Percentiles rank a stretch among this genome's conserved stretches.
These are phyloP conservation scores for Drosophila anomalipes DNA, from an alignment of 2,888 invertebrate species.

Conservation along the genomic window DNA sequence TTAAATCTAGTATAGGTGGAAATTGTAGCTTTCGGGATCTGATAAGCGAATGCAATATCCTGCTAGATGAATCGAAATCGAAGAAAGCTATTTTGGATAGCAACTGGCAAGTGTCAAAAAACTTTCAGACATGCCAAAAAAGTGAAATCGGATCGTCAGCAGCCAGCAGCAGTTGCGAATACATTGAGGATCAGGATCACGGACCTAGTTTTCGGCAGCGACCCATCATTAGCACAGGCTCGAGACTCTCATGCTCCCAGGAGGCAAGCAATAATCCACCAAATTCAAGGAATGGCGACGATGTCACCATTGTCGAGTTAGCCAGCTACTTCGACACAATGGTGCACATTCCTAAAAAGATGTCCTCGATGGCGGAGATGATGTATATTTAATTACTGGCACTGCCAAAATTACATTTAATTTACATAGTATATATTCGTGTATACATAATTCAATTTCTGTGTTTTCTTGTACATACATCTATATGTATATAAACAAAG, in stretches of 20 bases:
- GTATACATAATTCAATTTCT: conserved; percentile 4
- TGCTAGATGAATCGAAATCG: conserved; percentile 70
- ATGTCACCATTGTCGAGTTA: conserved; percentile 96
- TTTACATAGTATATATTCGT: conserved; percentile 5
- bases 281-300: conserved; percentile 82
- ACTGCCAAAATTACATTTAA: conserved; percentile 12
- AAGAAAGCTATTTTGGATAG: conserved; percentile 57
- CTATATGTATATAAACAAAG: conserved; percentile 7
- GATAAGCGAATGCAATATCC: conserved; percentile 77
- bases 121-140: conserved; percentile 43
- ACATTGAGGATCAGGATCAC: conserved; percentile 5
- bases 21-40: conserved; percentile 79
- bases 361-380: conserved; percentile 99
- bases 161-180: conserved; percentile 3
- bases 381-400: conserved; percentile 93
- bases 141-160: conserved; percentile 9
- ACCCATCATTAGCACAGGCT: conserved; percentile 14
- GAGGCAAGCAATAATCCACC: conserved; percentile 88
- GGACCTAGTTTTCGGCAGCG: conserved; percentile 7
- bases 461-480: conserved; percentile 35
- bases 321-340: conserved; percentile 98
- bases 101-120: conserved; percentile 37
- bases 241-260: conserved; percentile 89
- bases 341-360: conserved; percentile 98
- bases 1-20: conserved; percentile 39